Conservation (phyloP, 2,797 vertebrate genomes). For the Prionace glauca region DNA sequence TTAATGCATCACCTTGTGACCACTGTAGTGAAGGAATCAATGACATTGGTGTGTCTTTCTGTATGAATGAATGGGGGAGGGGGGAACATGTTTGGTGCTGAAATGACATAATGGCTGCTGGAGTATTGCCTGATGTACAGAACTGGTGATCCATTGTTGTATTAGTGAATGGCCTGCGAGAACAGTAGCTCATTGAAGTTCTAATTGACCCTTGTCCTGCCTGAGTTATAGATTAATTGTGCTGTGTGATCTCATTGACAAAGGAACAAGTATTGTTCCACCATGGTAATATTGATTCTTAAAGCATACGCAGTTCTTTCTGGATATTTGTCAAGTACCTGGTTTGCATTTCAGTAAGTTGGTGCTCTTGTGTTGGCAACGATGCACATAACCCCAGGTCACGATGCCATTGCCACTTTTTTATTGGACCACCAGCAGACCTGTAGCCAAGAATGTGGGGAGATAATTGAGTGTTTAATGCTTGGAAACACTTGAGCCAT, state of each 20-base stretch:
- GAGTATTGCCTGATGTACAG: not conserved
- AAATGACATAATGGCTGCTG: not conserved
- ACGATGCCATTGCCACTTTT: not conserved
- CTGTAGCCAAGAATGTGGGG: not conserved
- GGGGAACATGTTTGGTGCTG: not conserved
- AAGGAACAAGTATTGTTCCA: not conserved
- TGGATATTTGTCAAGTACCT: not conserved
- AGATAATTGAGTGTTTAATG: not conserved
- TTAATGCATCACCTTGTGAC: not conserved
- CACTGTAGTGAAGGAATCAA: not conserved
- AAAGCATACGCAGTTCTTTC: not conserved
- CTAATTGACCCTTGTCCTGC: not conserved
- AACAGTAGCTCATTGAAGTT: not conserved
- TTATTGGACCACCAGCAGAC: not conserved
- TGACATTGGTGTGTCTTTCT: not conserved
- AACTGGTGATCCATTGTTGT: not conserved
- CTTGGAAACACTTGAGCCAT: not conserved
- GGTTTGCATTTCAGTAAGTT: not conserved
- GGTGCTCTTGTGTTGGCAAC: not conserved
- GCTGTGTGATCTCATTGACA: not conserved
- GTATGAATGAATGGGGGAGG: not conserved
- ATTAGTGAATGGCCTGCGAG: not conserved
- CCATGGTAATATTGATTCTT: not conserved
- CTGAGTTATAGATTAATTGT: not conserved
- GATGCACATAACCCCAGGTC: not conserved